Evolutionary conservation across 2,888 invertebrate genomes (phyloP), one percentile per base, ranked within the genome.

Genomic region (Hypolimnas misippus): DNA sequence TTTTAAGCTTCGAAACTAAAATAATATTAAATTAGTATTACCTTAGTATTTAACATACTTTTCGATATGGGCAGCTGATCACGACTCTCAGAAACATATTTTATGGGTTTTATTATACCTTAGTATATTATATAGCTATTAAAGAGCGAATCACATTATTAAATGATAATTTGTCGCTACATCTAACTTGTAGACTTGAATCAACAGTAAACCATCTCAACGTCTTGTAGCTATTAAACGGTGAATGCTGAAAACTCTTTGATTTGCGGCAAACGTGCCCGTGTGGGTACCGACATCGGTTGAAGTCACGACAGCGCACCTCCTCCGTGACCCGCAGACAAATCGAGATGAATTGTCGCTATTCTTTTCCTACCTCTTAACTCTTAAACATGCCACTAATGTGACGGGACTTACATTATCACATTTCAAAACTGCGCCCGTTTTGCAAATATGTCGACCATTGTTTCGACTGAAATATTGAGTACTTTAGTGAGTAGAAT

Each of bases 261-360:
- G 66, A 58, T 61, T 66, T 63, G 51, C 63, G 50, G 55, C 61
- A 51, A 52, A 59, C 46, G 57, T 29, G 35, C 46, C 42, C 52
- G n/a, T 57, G 51, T 25, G 38, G 58, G 54, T 58, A 46, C 71
- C 72, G 71, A 67, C 74, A 67, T 67, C 63, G 70, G 67, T 70
- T 70, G 69, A 57, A 87, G 89, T 88, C 88, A 89, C 87, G 88
- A 84, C 76, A 67, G 73, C 73, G 74, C 74, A 72, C 73, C 70
- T 75, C 71, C 76, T 78, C 83, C 86, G 85, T 89, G 89, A 88
- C 87, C 86, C 74, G 69, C 74, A 76, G 87, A 90, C 91, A 90
- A 90, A 91, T 91, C 90, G 85, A 87, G 87, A 90, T 87, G 89
- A 89, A 89, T 89, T 88, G 84, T 81, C 73, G 74, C 74, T 76